Percentiles rank a stretch among this genome's conserved stretches.
These are phyloP conservation scores for Malurus melanocephalus DNA, from an alignment of 2,113 vertebrate genomes.

Conservation along the genomic window DNA sequence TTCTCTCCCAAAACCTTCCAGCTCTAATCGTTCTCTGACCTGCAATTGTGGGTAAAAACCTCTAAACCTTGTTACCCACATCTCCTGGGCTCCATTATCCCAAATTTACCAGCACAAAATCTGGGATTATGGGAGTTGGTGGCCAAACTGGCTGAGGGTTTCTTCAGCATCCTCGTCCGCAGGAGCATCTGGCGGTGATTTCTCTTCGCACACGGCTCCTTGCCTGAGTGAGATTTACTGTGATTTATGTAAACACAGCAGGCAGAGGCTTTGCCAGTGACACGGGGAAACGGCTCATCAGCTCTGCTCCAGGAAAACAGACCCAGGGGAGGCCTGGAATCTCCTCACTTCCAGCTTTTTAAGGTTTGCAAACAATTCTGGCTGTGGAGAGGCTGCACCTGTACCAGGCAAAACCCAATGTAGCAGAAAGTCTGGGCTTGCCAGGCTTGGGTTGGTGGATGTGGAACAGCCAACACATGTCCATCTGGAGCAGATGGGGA, in stretches of 20 bases:
- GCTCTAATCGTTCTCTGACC: neutral
- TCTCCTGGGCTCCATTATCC: neutral
- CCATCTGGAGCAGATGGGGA: neutral
- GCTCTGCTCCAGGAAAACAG: constrained; percentile 9
- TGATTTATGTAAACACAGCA: constrained; percentile 26
- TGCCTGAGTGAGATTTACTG: constrained; percentile 14
- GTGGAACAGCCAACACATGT: neutral
- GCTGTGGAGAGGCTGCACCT: neutral
- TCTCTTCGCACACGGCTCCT: neutral
- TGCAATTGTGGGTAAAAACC: neutral
- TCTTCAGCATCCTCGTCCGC: neutral
- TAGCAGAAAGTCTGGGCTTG: neutral
- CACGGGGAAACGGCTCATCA: neutral
- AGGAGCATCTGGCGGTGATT: neutral
- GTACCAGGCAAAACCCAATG: neutral
- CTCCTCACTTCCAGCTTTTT: neutral
- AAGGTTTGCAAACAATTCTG: neutral
- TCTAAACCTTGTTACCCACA: neutral
- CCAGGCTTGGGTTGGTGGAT: neutral
- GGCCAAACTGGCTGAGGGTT: neutral
- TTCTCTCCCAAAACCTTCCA: neutral
- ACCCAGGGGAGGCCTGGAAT: neutral
- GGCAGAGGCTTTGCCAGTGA: neutral
- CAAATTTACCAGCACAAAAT: neutral
- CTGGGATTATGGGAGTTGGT: neutral